These are phyloP conservation scores for Ochropleura leucogaster DNA, from an alignment of 2,888 invertebrate species.

Conservation along the genomic window DNA sequence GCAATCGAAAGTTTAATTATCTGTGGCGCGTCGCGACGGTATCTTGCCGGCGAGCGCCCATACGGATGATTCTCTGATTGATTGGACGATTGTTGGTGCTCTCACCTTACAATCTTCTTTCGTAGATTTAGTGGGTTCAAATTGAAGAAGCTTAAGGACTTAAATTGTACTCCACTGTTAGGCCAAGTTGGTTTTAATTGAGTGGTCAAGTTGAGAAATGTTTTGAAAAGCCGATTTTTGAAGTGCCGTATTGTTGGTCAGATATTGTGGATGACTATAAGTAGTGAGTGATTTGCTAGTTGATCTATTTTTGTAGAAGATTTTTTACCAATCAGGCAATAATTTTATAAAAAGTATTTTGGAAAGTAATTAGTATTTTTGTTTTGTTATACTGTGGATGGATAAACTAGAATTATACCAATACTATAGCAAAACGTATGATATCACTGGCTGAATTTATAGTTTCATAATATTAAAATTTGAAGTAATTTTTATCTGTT, in stretches of 20 bases:
- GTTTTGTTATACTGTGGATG: not conserved
- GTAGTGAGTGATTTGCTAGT: not conserved
- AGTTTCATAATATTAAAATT: not conserved
- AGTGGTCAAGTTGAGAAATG: slow-evolving; percentile 38
- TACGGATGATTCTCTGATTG: slow-evolving; percentile 68
- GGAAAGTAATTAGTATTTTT: not conserved
- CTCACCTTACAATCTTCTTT: slow-evolving; percentile 69
- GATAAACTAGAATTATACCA: not conserved
- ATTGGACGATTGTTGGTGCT: slow-evolving; percentile 69
- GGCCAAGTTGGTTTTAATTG: slow-evolving; percentile 43
- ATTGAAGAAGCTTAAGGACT: slow-evolving; percentile 36
- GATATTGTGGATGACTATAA: not conserved
- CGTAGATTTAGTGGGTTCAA: slow-evolving; percentile 43
- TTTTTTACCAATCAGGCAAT: not conserved
- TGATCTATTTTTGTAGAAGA: not conserved
- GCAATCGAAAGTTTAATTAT: slow-evolving; percentile 69
- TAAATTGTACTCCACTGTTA: slow-evolving; percentile 32
- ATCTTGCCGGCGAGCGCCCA: slow-evolving; percentile 59
- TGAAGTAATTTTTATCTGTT: not conserved
- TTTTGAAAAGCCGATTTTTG: slow-evolving; percentile 1
- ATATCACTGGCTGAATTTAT: not conserved
- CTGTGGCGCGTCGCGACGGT: slow-evolving; percentile 67
- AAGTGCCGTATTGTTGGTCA: not conserved
- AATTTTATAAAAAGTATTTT: not conserved
- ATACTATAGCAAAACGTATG: too few species aligned